These are phyloP conservation scores for Abscondita cerata DNA, from an alignment of 2,888 invertebrate species.

Conservation along the genomic window DNA sequence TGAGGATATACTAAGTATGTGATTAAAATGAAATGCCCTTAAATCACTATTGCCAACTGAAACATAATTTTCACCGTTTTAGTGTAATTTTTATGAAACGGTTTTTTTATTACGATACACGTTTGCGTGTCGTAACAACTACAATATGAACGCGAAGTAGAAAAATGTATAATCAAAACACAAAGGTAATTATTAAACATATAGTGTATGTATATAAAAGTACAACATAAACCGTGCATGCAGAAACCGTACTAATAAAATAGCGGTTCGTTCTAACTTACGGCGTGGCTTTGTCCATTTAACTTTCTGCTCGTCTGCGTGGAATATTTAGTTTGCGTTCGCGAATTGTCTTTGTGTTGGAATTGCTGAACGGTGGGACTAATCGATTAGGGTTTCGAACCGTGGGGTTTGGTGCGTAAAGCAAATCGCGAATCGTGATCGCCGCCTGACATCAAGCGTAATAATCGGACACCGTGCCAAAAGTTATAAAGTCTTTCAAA, in stretches of 20 bases:
- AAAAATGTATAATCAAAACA: not conserved
- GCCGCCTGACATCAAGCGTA: conserved; percentile 36
- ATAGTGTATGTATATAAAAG: conserved; percentile 15
- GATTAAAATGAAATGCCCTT: too few relatives aligned
- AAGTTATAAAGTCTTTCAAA: conserved; percentile 31
- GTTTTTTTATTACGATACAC: too few relatives aligned
- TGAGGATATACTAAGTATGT: too few relatives aligned
- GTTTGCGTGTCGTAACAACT: too few relatives aligned
- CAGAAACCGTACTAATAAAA: conserved; percentile 28
- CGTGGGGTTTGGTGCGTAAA: conserved; percentile 35
- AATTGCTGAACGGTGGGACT: conserved; percentile 37
- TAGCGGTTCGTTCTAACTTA: conserved; percentile 41
- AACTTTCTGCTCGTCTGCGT: conserved; percentile 50
- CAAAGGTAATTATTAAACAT: conserved; percentile 15
- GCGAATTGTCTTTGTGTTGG: conserved; percentile 49
- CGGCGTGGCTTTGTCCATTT: conserved; percentile 48
- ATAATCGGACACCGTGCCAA: conserved; percentile 37
- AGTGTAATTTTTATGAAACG: too few relatives aligned
- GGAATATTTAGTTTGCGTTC: conserved; percentile 51
- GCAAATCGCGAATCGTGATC: conserved; percentile 37
- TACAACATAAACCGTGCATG: conserved; percentile 18
- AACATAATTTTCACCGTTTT: too few relatives aligned
- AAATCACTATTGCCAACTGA: too few relatives aligned
- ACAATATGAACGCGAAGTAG: too few relatives aligned
- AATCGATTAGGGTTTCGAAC: conserved; percentile 34